Evolutionary conservation across 2,888 invertebrate species (phyloP).

Genomic region (Aelia acuminata): DNA sequence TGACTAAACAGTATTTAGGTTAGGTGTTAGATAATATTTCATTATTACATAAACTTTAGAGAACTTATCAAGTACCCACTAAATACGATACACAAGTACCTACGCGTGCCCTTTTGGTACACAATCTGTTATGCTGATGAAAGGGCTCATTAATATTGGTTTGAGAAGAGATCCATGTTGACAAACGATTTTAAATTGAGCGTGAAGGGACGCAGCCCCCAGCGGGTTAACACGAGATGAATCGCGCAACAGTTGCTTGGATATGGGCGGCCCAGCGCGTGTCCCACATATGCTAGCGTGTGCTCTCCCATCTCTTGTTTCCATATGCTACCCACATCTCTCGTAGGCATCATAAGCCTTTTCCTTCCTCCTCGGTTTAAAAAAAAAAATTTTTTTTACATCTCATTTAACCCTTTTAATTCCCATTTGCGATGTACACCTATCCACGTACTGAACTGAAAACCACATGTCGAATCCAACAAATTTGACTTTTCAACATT

Average conservation of each 20-base stretch:
- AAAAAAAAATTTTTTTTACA: background rate
- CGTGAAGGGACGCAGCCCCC: background rate
- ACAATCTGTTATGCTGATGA: background rate
- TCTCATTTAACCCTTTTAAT: background rate
- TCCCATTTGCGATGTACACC: too few relatives aligned
- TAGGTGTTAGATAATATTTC: too few relatives aligned
- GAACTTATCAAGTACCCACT: background rate
- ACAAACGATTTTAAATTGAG: background rate
- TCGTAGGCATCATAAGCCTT: background rate
- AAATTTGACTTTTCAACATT: too few relatives aligned
- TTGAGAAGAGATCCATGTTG: background rate
- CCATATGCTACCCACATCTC: conserved; percentile 36
- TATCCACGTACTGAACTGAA: too few relatives aligned
- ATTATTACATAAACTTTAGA: background rate
- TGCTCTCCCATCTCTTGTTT: background rate
- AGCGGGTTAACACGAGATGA: background rate
- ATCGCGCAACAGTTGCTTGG: conserved; percentile 52
- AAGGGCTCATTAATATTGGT: background rate
- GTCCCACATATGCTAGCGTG: conserved; percentile 50
- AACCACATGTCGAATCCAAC: too few relatives aligned
- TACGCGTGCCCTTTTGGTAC: background rate
- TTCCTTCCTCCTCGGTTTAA: background rate
- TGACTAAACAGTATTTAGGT: too few relatives aligned
- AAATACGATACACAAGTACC: background rate
- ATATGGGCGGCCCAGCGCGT: conserved; percentile 49